A percentile compares a stretch with the other conserved stretches of the same genome.
phyloP scores from a whole-genome alignment of 1,140 invertebrate genomes.

The Trichonephila inaurata region DNA sequence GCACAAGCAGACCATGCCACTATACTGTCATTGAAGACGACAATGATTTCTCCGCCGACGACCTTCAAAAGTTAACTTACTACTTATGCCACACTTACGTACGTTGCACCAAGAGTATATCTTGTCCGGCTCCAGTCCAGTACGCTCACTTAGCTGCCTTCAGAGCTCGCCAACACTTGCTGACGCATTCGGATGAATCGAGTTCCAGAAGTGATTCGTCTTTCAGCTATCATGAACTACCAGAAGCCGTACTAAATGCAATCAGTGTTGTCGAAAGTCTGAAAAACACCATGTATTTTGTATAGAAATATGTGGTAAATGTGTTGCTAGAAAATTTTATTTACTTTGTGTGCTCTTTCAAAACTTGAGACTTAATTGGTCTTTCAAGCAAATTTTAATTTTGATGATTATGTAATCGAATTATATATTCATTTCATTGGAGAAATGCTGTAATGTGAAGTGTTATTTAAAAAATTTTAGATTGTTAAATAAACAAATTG shows the following conservation, averaged over 20 bases:
- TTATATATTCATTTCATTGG: too few species aligned
- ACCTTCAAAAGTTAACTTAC: constrained; percentile 77
- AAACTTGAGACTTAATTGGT: too few species aligned
- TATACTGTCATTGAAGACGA: constrained; percentile 77
- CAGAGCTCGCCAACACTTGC: constrained; percentile 67
- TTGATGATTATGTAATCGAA: too few species aligned
- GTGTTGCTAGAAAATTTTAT: too few species aligned
- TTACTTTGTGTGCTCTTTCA: too few species aligned
- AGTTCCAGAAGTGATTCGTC: not conserved
- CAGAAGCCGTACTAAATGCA: constrained; percentile 29
- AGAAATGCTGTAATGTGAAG: too few species aligned
- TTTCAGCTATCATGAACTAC: not conserved
- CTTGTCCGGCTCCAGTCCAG: constrained; percentile 78
- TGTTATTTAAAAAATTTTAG: too few species aligned
- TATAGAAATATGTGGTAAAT: not conserved
- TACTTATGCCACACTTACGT: constrained; percentile 78
- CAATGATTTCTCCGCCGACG: constrained; percentile 70
- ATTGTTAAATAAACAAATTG: too few species aligned
- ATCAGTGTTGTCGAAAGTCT: constrained; percentile 30
- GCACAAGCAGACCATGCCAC: constrained; percentile 76
- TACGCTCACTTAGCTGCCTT: constrained; percentile 79
- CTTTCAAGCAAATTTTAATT: too few species aligned
- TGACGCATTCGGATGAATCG: not conserved
- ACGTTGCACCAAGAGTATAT: constrained; percentile 77
- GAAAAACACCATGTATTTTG: constrained; percentile 62